Base-by-base conservation (phyloP, 2,888 invertebrate genomes). In the Troides helena region DNA sequence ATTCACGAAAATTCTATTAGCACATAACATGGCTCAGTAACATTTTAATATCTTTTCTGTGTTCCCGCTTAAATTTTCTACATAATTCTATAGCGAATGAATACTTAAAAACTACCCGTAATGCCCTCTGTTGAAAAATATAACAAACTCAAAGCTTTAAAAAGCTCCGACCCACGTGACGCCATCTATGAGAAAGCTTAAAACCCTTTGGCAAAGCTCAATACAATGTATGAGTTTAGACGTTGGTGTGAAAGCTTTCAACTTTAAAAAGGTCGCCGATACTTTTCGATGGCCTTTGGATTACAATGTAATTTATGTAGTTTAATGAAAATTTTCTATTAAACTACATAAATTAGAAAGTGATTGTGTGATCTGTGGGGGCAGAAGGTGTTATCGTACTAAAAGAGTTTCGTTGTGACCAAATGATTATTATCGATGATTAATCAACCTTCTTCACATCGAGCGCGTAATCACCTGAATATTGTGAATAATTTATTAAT, bases 131-230 rank as follows among this genome's bases (percentile, higher is more conserved):
- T 78, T 59, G 65, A 57, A 60, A 62, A 72, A 62, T 61, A 60
- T 57, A 2, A 59, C 58, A 71, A 81, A 67, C 46, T 57, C 17
- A 68, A 71, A 74, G 71, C 69, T 72, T 59, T 62, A 46, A 25
- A 61, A 69, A 70, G 70, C 73, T 73, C n/a, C 30, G 36, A 23
- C 8, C 10, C 0, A 8, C 23, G 18, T 25, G 71, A n/a, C 73
- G 84, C 74, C 86, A 85, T 85, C 87, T 88, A 72, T 67, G 71
- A 76, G 53, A 79, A 82, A 83, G 80, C 81, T 83, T 21, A 3
- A 8, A 53, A 72, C 82, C 76, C 72, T n/a, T n/a, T 14, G 14
- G 10, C 25, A 43, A 30, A 58, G 61, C 60, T 57, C 8, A 53
- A 53, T 53, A 0, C n/a, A 8, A 46, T 2, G 14, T 12, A 14